Evolutionary conservation across 2,888 invertebrate genomes (phyloP), one percentile per base, ranked within the genome.

Genomic region (Gonocerus acuteangulatus): DNA sequence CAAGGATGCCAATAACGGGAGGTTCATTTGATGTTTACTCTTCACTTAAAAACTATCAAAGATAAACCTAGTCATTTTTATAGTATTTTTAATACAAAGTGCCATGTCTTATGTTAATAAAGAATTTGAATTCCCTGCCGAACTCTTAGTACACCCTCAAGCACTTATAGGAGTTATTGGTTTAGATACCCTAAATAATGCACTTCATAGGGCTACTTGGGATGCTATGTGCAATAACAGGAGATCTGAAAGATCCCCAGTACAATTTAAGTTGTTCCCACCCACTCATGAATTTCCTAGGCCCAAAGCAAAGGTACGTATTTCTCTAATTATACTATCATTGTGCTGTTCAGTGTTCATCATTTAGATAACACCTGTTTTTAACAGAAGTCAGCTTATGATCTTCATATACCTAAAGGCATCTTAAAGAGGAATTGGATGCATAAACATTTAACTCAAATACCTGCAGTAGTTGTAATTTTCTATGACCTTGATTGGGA

Each of bases 401-500:
- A 95, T 72, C 93, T 92, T 89, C 95, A 95, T 74, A 87, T 92
- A 69, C 93, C 93, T 0, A 90, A 89, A 74, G 96, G 97, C 11
- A 89, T 97, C 67, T 76, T 97, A 6, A 95, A 96, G 73, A 84
- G 87, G 45, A 90, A 91, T 72, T 99, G 97, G 97, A 87, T 96
- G 79, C 81, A 84, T 54, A 99, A 99, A 74, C 93, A 96, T 72
- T 79, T 94, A 36, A 84, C 87, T 68, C 81, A 88, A 61, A 81
- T 97, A 66, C 97, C 99, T 7, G 87, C 96, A 1, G 87, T 97
- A 1, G 86, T 94, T 22, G 94, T 95, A 2, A 82, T 95, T 65
- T 99, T 97, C 75, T 92, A 91, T 74, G 96, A 99, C 71, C 82
- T 97, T 72, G 96, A 97, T 75, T 99, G 97, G 97, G 91, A 92